These are phyloP conservation scores for Xiphorhynchus elegans DNA, from an alignment of 2,113 vertebrate species.

Conservation along the genomic window DNA sequence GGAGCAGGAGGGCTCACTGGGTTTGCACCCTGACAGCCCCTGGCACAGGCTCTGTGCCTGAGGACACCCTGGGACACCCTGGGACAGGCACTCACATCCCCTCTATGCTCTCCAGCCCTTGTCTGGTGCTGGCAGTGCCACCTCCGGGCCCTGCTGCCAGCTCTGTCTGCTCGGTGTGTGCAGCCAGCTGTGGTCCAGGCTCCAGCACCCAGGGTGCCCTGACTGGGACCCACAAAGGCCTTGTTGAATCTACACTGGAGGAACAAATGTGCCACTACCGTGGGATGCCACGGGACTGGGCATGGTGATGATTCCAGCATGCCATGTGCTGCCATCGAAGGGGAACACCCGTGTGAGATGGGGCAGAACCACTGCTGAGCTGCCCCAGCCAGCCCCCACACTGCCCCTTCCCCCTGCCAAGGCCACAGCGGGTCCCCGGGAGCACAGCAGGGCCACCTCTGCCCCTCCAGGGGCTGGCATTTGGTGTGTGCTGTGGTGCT, in stretches of 20 bases:
- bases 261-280: neutral
- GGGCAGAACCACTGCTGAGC: neutral
- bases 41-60: neutral
- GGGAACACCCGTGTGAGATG: accelerated
- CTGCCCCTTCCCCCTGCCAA: neutral
- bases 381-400: neutral
- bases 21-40: neutral
- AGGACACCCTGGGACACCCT: accelerated
- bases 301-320: accelerated
- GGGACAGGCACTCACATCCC: neutral
- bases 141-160: neutral
- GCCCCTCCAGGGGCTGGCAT: neutral
- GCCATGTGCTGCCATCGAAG: neutral
- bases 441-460: neutral
- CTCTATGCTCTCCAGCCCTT: neutral
- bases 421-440: neutral
- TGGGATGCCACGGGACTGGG: neutral
- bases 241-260: neutral
- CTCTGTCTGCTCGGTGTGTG: neutral
- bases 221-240: neutral
- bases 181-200: neutral
- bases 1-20: neutral
- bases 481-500: accelerated
- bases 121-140: neutral
- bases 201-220: neutral